Evolutionary conservation across 2,888 invertebrate species (phyloP).

Genomic region (Gibbula magus): DNA sequence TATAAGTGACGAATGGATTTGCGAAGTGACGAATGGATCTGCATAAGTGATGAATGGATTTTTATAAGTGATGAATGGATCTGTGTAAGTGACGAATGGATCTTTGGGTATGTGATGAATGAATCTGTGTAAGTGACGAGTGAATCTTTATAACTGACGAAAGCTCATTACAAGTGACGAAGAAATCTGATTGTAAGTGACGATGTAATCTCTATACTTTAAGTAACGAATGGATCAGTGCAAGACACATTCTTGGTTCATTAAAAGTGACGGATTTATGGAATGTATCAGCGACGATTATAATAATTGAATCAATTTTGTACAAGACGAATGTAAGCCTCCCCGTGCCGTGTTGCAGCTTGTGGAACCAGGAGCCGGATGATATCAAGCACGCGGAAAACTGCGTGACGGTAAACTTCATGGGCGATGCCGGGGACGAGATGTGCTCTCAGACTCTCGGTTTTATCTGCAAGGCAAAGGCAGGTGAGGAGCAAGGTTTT

Average conservation of each 20-base stretch:
- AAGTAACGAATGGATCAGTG: background rate
- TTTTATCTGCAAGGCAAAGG: constrained; percentile 52
- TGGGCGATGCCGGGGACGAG: constrained; percentile 54
- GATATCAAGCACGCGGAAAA: constrained; percentile 54
- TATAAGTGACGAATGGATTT: too few species aligned
- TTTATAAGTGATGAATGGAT: background rate
- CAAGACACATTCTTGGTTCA: too few species aligned
- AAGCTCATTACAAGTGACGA: too few species aligned
- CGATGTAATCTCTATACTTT: background rate
- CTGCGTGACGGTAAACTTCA: constrained; percentile 52
- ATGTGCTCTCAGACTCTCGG: constrained; percentile 48
- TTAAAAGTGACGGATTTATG: background rate
- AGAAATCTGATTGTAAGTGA: too few species aligned
- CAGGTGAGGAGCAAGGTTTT: background rate
- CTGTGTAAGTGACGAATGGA: background rate
- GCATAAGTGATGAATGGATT: background rate
- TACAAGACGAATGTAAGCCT: background rate
- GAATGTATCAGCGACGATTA: too few species aligned
- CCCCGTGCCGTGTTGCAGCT: constrained; percentile 30
- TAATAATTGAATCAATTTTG: too few species aligned
- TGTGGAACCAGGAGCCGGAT: constrained; percentile 57
- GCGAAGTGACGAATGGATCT: background rate
- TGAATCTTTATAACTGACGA: background rate
- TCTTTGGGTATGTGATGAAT: background rate
- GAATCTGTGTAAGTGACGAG: constrained; percentile 16